Base-by-base conservation (phyloP, 2,113 vertebrate species). In the Calypte anna region DNA sequence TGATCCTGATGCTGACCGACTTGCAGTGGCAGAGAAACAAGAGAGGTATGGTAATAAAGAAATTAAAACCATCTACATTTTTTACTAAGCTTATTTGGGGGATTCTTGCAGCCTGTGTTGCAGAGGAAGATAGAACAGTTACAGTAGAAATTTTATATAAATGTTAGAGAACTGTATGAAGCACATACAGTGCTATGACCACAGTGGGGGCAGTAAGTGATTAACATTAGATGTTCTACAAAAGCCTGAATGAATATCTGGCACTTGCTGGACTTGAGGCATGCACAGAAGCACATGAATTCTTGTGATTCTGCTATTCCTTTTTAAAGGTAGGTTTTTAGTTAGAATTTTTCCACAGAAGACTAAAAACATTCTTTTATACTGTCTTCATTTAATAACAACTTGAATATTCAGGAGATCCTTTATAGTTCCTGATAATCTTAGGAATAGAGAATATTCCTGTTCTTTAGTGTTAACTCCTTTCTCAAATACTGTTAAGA, bases 1-100 rank as follows among this genome's bases (percentile, higher is more conserved):
- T 68, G 99, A 99, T 88, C 99, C 99, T 12, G 99, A 99, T 87
- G 99, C 99, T 53, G 99, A 99, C 96, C 98, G 99, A 46, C 98
- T 99, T 81, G 99, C 99, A 67, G 97, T 99, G 64, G 99, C 99
- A 77, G 99, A 99, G 96, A 99, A 98, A 82, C 98, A 99, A 96
- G 97, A 98, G 76, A 98, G 98, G 99, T 99, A 93, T 64, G 68
- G 57, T 77, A 87, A 91, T 43, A 50, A 88, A 82, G 22, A 70
- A 87, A 40, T 83, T n/a, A 33, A 86, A 72, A 27, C 33, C 4
- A 4, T 6, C 67, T 54, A 53, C 7, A 13, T 66, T 72, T 94
- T 77, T 72, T 64, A 48, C 43, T 57, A 48, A 33, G 46, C 30
- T 80, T 3, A 3, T 83, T 66, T 82, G 31, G 19, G 51, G 28